Evolutionary conservation across 2,797 vertebrate species (phyloP).

Genomic region (Sebastolobus altivelis): DNA sequence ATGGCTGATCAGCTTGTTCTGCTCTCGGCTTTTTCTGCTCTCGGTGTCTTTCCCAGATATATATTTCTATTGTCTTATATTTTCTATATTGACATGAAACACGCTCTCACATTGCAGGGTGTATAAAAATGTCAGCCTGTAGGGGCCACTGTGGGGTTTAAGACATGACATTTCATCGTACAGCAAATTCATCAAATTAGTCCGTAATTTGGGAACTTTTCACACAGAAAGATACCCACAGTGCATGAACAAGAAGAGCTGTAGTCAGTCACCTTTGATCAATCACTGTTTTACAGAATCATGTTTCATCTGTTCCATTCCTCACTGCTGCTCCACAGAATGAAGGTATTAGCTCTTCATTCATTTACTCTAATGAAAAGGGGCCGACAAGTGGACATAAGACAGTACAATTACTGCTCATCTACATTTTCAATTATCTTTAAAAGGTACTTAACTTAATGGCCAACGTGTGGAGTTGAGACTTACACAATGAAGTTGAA

Average conservation of each 20-base stretch:
- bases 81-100: too few species aligned
- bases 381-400: constrained; percentile 57
- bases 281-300: not conserved
- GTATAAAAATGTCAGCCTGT: not conserved
- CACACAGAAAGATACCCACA: not conserved
- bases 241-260: not conserved
- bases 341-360: constrained; percentile 42
- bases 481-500: not conserved
- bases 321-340: constrained; percentile 8
- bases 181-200: not conserved
- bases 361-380: constrained; percentile 63
- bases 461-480: constrained; percentile 56
- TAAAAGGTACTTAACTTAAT: constrained; percentile 77
- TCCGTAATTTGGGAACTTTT: not conserved
- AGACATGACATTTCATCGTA: not conserved
- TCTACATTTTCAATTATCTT: constrained; percentile 74
- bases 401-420: constrained; percentile 64
- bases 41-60: too few species aligned
- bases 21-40: too few species aligned
- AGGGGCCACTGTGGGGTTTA: not conserved
- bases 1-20: too few species aligned
- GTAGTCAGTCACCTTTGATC: not conserved
- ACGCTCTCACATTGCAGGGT: not conserved
- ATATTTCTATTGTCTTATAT: too few species aligned
- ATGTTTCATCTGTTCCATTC: constrained; percentile 5